A percentile compares a stretch with the other conserved stretches of the same genome.
Conservation (phyloP, 1,140 invertebrate species). For the Zaprionus davidi region DNA sequence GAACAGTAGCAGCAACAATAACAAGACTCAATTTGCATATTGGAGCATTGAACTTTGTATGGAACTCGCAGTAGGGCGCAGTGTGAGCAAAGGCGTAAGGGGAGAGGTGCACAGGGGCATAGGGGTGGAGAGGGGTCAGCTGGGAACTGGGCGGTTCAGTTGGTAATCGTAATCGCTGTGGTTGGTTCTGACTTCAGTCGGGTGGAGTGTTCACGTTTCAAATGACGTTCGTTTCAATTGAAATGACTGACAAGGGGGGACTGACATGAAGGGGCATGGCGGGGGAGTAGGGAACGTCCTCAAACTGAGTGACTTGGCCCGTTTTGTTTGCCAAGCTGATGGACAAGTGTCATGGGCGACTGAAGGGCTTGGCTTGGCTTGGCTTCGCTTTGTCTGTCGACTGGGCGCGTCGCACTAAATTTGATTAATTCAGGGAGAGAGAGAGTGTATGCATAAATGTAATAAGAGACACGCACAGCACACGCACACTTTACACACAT, state of each 20-base stretch:
- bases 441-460: conserved; percentile 46
- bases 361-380: conserved; percentile 61
- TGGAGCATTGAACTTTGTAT: conserved; percentile 73
- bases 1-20: conserved; percentile 26
- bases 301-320: conserved; percentile 24
- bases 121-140: neutral
- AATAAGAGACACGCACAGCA: conserved; percentile 37
- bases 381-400: neutral
- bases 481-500: neutral
- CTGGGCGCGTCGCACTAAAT: conserved; percentile 69
- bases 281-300: neutral
- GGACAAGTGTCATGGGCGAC: conserved; percentile 77
- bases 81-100: neutral
- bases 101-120: neutral
- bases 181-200: conserved; percentile 30
- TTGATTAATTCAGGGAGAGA: conserved; percentile 62
- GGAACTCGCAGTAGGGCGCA: conserved; percentile 17
- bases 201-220: conserved; percentile 72
- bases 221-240: conserved; percentile 59
- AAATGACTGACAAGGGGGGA: conserved; percentile 26
- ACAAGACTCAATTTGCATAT: conserved; percentile 74
- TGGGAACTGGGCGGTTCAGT: conserved; percentile 35
- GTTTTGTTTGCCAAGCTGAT: conserved; percentile 71
- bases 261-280: neutral
- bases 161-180: conserved; percentile 51